These are phyloP conservation scores for Pachliopta kotzebuea DNA, from an alignment of 2,888 invertebrate species.

Conservation along the genomic window DNA sequence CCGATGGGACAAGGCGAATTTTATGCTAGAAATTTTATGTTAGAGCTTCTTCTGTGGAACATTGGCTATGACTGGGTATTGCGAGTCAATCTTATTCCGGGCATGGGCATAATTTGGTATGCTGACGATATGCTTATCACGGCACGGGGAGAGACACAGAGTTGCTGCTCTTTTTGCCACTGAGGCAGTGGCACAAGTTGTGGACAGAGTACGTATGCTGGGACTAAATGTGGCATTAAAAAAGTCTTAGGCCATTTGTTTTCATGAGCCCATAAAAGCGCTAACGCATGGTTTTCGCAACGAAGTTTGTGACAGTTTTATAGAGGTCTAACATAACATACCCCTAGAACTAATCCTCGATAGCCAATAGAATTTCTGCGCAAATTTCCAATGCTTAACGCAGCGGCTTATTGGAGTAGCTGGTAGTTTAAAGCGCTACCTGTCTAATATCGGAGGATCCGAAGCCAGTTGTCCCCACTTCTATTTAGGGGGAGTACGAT, in stretches of 20 bases:
- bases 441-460: too few species aligned
- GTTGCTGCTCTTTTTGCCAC: neutral
- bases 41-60: neutral
- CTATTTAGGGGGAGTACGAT: too few species aligned
- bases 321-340: too few species aligned
- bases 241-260: neutral
- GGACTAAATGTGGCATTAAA: neutral
- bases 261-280: neutral
- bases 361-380: too few species aligned
- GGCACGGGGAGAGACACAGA: neutral
- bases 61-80: neutral
- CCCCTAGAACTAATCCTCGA: too few species aligned
- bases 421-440: too few species aligned
- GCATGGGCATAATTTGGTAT: constrained; percentile 1
- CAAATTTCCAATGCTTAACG: too few species aligned
- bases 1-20: too few species aligned
- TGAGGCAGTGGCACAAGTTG: neutral
- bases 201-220: neutral
- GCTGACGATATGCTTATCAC: neutral
- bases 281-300: too few species aligned
- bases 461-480: too few species aligned
- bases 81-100: neutral
- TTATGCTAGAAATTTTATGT: neutral
- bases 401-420: too few species aligned
- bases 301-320: too few species aligned